These are phyloP conservation scores for Mustelus asterias DNA, from an alignment of 2,113 vertebrate genomes.

Conservation along the genomic window DNA sequence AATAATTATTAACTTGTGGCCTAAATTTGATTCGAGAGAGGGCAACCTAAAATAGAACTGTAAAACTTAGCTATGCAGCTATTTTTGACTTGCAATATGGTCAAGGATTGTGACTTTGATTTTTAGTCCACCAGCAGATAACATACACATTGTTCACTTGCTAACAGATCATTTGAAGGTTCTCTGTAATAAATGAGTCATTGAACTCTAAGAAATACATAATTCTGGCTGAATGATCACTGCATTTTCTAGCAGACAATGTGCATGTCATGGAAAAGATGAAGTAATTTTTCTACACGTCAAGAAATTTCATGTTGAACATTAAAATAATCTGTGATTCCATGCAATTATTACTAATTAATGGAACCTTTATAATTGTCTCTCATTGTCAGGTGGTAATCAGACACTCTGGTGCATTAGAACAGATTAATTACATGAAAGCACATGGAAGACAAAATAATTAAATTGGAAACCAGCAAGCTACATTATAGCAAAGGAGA, in stretches of 20 bases:
- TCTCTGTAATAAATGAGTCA: constrained; percentile 16
- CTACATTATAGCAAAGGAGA: background rate
- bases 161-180: background rate
- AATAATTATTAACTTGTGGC: background rate
- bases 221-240: constrained; percentile 34
- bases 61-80: background rate
- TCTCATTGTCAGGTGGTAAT: constrained; percentile 31
- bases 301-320: constrained; percentile 17
- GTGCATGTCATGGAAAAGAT: constrained; percentile 8
- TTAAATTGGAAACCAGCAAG: constrained; percentile 7
- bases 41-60: background rate
- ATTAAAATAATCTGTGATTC: constrained; percentile 33
- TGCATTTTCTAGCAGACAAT: constrained; percentile 21
- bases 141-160: background rate
- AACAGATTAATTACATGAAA: constrained; percentile 34
- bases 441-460: constrained; percentile 33
- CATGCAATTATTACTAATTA: constrained; percentile 35
- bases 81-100: background rate
- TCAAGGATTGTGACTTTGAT: background rate
- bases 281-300: background rate
- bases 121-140: background rate
- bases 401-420: constrained; percentile 8
- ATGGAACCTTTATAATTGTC: constrained; percentile 34
- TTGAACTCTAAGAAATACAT: background rate
- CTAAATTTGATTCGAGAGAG: background rate